A percentile compares a stretch with the other conserved stretches of the same genome.
These are phyloP conservation scores for Nycteola revayana DNA, from an alignment of 2,888 invertebrate genomes.

Conservation along the genomic window DNA sequence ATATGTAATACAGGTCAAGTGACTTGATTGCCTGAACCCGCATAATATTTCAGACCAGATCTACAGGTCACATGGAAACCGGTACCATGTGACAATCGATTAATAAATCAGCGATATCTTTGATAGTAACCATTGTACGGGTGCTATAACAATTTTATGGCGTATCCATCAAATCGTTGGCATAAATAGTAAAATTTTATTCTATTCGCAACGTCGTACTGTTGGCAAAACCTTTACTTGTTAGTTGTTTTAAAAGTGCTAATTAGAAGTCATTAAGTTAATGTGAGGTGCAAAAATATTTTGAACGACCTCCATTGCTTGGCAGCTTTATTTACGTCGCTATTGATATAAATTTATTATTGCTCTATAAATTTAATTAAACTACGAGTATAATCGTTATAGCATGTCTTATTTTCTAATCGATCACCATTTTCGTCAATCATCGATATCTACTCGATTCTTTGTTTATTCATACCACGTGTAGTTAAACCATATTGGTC, in stretches of 20 bases:
- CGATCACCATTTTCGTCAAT: slow-evolving; percentile 36
- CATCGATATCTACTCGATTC: slow-evolving; percentile 21
- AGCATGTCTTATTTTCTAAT: slow-evolving; percentile 29
- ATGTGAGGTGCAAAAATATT: too few relatives aligned
- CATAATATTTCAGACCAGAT: slow-evolving; percentile 64
- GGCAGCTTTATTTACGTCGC: too few relatives aligned
- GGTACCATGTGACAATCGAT: slow-evolving; percentile 61
- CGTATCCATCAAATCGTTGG: slow-evolving; percentile 12
- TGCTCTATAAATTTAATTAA: background rate
- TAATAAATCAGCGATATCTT: slow-evolving; percentile 56
- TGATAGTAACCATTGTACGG: slow-evolving; percentile 37
- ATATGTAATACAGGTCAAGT: slow-evolving; percentile 67
- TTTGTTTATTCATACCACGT: slow-evolving; percentile 41
- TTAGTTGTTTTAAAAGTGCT: too few relatives aligned
- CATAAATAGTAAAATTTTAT: background rate
- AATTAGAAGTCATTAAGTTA: too few relatives aligned
- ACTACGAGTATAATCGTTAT: slow-evolving; percentile 13
- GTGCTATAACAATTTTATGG: slow-evolving; percentile 31
- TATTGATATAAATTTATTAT: background rate
- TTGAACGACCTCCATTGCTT: too few relatives aligned
- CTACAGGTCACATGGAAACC: slow-evolving; percentile 46
- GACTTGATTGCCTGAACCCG: slow-evolving; percentile 61
- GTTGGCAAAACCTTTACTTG: too few relatives aligned
- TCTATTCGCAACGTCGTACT: too few relatives aligned
- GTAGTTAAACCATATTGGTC: slow-evolving; percentile 23